A percentile compares a stretch with the other conserved stretches of the same genome.
Conservation (phyloP, 2,888 invertebrate genomes). For the Sipha maydis region DNA sequence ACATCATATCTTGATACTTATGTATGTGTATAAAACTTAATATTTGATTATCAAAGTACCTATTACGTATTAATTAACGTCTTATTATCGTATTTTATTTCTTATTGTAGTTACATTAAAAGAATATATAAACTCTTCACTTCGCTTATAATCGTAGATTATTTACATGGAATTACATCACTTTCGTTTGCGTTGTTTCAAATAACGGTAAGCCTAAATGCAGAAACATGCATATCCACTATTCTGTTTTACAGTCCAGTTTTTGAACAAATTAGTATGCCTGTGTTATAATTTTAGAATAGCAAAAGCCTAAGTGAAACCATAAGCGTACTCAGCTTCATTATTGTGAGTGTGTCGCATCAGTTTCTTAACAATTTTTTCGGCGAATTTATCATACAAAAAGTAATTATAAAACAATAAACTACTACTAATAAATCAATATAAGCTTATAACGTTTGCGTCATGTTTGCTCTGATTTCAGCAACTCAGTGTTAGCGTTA, state of each 20-base stretch:
- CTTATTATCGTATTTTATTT: neutral
- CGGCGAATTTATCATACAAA: conserved; percentile 15
- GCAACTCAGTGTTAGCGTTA: neutral
- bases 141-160: conserved; percentile 2
- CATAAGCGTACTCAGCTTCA: neutral
- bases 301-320: neutral
- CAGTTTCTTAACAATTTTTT: conserved; percentile 28
- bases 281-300: neutral
- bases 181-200: conserved; percentile 8
- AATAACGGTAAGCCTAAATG: neutral
- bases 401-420: neutral
- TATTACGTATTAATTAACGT: neutral
- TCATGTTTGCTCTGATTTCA: neutral
- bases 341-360: neutral
- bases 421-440: neutral
- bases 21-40: neutral
- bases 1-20: neutral
- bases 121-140: neutral
- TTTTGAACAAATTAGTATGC: neutral
- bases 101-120: conserved; percentile 19
- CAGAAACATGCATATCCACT: too few species aligned
- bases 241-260: too few species aligned
- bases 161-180: conserved; percentile 25
- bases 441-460: neutral
- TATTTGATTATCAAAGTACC: neutral